Conservation (phyloP, 2,113 vertebrate genomes). For the Silurus asotus region DNA sequence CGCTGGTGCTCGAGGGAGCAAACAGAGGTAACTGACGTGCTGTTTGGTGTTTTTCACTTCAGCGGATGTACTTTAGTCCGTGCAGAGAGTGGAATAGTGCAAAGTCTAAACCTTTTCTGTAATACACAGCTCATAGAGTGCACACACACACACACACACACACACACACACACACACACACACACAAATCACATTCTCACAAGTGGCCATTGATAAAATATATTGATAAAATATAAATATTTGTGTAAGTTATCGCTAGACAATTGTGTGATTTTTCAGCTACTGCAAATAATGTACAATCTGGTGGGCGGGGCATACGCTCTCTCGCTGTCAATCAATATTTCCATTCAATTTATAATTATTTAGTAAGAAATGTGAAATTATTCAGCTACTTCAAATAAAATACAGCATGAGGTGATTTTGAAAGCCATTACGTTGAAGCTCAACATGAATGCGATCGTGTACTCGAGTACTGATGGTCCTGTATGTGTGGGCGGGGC, state of each 20-base stretch:
- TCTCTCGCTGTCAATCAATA: no score
- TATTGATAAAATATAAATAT: not conserved
- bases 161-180: not conserved
- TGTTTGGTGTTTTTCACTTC: not conserved
- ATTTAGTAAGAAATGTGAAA: no score
- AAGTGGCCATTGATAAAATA: not conserved
- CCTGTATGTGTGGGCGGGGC: not conserved
- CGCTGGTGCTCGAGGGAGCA: constrained; percentile 92
- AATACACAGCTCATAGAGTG: not conserved
- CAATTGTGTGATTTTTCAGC: not conserved
- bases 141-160: not conserved
- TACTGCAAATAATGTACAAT: not conserved
- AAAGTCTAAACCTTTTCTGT: constrained; percentile 11
- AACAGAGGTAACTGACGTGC: constrained; percentile 84
- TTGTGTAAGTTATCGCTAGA: not conserved
- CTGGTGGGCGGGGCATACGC: no score
- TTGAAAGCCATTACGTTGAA: no score
- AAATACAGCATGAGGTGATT: not conserved
- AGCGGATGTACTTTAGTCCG: not conserved
- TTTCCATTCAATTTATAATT: no score
- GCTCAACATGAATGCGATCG: no score
- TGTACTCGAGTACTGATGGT: no score
- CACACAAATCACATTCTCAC: not conserved
- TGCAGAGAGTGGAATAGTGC: not conserved
- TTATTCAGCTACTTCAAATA: not conserved